Evolutionary conservation across 2,888 invertebrate genomes (phyloP), one percentile per base, ranked within the genome.

Genomic region (Caprella mutica): DNA sequence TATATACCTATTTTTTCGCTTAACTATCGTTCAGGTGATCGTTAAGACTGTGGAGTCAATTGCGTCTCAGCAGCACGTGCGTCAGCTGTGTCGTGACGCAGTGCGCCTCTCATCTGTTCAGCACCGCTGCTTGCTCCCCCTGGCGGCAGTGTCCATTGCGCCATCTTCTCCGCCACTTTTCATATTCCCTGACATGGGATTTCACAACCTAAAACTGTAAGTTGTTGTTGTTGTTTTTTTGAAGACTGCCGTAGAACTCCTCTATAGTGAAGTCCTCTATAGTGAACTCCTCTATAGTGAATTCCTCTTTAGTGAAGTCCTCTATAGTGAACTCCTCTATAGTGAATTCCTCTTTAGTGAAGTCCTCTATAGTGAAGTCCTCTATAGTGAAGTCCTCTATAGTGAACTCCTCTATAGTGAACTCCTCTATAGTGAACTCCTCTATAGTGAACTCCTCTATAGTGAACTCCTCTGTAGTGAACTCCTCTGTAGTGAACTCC

Each of bases 151-250:
- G 26, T 65, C 61, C 53, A 53, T 59, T 42, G 59, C 55, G 1
- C 56, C 52, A 43, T 57, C 52, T 33, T 52, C 55, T 5, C 57
- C 57, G n/a, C 61, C 65, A 8, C 61, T 57, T 29, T 56, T 65
- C 35, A 59, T 65, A 27, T 65, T 59, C 53, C 59, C 65, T 30
- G 62, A 59, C 59, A 55, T 58, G 27, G 65, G 61, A 9, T 57
- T 57, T 40, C 48, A 51, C 24, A 65, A 59, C 27, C 59, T 65
- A 14, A 61, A 61, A 44, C 24, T 40, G 61, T 65, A 27, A 59
- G 62, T 58, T 26, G 1, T 35, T 23, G 3, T 48, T 23, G 8
- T 14, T 33, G 9, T 33, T 9, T 33, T 33, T 14, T n/a, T 14
- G 12, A n/a, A 14, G 35, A 2, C 2, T 35, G 14, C 35, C n/a